Evolutionary conservation across 2,888 invertebrate species (phyloP).

Genomic region (Nesidiocoris tenuis): DNA sequence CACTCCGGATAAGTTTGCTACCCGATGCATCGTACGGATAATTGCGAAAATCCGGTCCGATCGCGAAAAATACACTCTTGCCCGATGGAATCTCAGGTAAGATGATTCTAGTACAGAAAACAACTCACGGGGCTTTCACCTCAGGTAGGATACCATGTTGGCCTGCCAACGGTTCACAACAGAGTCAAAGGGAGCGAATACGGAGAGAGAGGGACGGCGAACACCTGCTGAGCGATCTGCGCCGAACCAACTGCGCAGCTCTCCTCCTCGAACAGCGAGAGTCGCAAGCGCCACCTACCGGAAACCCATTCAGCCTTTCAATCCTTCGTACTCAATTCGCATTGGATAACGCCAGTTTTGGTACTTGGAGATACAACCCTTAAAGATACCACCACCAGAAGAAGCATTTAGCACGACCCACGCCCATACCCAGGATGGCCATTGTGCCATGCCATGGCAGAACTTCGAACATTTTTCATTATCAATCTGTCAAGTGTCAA

Average conservation of each 20-base stretch:
- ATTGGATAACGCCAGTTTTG: background rate
- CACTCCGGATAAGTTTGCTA: background rate
- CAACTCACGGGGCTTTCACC: conserved; percentile 22
- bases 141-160: conserved; percentile 28
- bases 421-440: no score
- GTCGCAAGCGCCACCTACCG: conserved; percentile 20
- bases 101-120: background rate
- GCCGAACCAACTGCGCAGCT: conserved; percentile 14
- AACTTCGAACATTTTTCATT: no score
- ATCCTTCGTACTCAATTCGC: background rate
- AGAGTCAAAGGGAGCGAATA: conserved; percentile 3
- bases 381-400: no score
- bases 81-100: no score
- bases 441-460: no score
- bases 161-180: conserved; percentile 40
- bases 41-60: background rate
- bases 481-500: no score
- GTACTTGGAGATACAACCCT: no score
- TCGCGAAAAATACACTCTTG: no score
- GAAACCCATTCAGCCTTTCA: no score
- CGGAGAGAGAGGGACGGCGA: conserved; percentile 11
- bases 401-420: no score
- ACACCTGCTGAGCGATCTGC: conserved; percentile 28
- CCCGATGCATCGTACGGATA: background rate
- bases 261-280: background rate